Evolutionary conservation across 30 jellyfish, hydroid and myxozoan species (phyloP).

Genomic region (Nemopilema nomurai): DNA sequence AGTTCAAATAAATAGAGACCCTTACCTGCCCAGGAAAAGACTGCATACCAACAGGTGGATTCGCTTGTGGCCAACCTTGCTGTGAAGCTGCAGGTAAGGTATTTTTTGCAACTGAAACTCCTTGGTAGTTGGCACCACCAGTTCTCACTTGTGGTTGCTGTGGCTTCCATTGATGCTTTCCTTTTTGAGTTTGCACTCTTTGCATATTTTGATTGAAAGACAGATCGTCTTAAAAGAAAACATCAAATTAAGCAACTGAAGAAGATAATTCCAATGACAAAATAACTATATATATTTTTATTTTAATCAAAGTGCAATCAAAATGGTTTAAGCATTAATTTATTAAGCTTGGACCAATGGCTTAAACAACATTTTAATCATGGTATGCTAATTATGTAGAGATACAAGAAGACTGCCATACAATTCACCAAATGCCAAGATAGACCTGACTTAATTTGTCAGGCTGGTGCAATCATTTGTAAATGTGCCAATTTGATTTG

Average conservation of each 20-base stretch:
- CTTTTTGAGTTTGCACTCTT: conserved; percentile 72
- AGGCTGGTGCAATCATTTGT: no score
- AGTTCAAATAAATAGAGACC: no score
- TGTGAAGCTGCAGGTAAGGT: conserved; percentile 71
- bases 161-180: conserved; percentile 92
- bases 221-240: conserved; percentile 66
- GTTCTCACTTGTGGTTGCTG: conserved; percentile 80
- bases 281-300: no score
- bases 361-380: no score
- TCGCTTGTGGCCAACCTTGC: conserved; percentile 66
- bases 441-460: no score
- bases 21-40: conserved; percentile 59
- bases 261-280: background rate
- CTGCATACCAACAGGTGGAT: conserved; percentile 32
- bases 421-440: no score
- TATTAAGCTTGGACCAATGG: no score
- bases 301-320: no score
- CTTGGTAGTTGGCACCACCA: conserved; percentile 90
- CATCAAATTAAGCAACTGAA: no score
- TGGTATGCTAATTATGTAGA: no score
- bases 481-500: background rate
- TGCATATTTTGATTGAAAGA: conserved; percentile 71
- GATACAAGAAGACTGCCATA: no score
- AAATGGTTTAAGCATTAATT: no score
- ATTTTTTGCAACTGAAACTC: conserved; percentile 64